Evolutionary conservation across 2,888 invertebrate genomes (phyloP).

Genomic region (Stictocephala bisonia): DNA sequence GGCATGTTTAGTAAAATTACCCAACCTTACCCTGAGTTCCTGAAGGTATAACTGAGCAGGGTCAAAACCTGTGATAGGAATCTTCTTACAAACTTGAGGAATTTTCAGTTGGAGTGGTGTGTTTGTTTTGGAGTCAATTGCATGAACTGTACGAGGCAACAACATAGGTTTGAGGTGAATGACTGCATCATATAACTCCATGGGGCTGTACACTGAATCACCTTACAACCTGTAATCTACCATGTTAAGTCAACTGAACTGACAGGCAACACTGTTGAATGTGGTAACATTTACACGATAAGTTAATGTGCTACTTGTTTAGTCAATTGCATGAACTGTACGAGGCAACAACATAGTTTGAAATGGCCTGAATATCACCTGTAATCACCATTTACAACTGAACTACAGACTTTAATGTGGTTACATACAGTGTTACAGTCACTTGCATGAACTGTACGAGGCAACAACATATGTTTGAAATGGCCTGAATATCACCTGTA

Average conservation of each 20-base stretch:
- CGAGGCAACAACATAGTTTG: slow-evolving; percentile 64
- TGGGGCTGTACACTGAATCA: slow-evolving; percentile 76
- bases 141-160: slow-evolving; percentile 66
- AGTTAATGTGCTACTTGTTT: background rate
- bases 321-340: slow-evolving; percentile 66
- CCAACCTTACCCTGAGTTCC: slow-evolving; percentile 75
- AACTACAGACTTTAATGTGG: slow-evolving; percentile 77
- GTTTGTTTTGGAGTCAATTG: slow-evolving; percentile 62
- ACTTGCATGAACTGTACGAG: slow-evolving; percentile 66
- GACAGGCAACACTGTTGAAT: too few relatives aligned
- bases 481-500: too few relatives aligned
- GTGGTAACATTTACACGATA: too few relatives aligned
- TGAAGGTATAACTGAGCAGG: slow-evolving; percentile 77
- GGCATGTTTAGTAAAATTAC: background rate
- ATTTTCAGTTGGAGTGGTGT: background rate
- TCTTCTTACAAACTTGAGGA: slow-evolving; percentile 62
- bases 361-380: too few relatives aligned
- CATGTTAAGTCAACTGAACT: too few relatives aligned
- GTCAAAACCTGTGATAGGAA: slow-evolving; percentile 83
- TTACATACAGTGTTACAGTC: too few relatives aligned
- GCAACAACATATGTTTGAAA: slow-evolving; percentile 64
- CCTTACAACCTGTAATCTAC: slow-evolving; percentile 65
- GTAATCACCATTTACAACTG: too few relatives aligned
- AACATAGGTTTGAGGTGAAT: slow-evolving; percentile 71
- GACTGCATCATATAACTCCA: slow-evolving; percentile 79